Conservation (phyloP, 2,797 vertebrate genomes). For the Falco concolor region DNA sequence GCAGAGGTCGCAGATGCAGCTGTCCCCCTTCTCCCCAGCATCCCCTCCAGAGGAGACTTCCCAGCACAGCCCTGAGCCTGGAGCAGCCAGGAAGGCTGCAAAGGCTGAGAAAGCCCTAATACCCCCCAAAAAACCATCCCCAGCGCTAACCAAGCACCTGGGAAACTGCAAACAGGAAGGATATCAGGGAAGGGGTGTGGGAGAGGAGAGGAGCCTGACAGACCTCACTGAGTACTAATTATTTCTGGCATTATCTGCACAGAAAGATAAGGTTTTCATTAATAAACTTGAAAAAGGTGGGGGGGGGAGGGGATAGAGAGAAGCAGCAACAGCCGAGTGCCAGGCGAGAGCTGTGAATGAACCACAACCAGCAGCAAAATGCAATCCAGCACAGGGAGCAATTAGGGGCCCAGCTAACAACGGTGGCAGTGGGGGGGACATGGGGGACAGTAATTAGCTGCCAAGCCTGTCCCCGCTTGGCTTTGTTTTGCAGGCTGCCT, state of each 20-base stretch:
- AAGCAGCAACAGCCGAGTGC: neutral
- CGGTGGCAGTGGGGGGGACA: neutral
- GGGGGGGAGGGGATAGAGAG: neutral
- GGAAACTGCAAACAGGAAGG: neutral
- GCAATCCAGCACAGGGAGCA: neutral
- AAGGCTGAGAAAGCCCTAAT: neutral
- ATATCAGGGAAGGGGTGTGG: neutral
- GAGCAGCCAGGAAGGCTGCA: neutral
- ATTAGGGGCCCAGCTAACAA: neutral
- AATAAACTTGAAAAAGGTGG: slow-evolving; percentile 36
- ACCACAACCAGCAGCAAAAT: neutral
- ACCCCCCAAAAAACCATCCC: neutral
- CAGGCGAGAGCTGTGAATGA: slow-evolving; percentile 16
- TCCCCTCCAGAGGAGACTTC: neutral
- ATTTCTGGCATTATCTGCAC: slow-evolving; percentile 60
- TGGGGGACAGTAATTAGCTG: slow-evolving; percentile 48
- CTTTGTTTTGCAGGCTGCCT: neutral
- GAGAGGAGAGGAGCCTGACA: neutral
- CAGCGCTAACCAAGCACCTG: neutral
- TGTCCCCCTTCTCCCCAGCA: neutral
- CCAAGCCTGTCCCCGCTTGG: neutral
- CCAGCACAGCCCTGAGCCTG: neutral
- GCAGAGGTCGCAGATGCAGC: neutral
- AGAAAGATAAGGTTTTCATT: slow-evolving; percentile 66
- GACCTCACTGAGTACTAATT: slow-evolving; percentile 58